These are phyloP conservation scores for Agrotis ipsilon DNA, from an alignment of 2,888 invertebrate genomes.

Conservation along the genomic window DNA sequence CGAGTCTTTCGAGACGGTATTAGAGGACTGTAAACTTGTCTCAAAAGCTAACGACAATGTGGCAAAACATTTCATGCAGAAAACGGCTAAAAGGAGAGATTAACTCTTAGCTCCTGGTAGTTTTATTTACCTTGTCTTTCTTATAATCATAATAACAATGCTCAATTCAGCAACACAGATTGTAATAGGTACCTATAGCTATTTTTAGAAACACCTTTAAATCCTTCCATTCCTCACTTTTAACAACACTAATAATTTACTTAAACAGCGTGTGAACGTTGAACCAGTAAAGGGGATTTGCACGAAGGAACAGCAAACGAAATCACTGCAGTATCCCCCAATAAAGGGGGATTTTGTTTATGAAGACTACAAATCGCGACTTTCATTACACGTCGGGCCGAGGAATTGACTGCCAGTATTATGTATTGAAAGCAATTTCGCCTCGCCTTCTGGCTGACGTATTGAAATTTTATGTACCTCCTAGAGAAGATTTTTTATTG, in stretches of 20 bases:
- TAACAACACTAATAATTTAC: slow-evolving; percentile 61
- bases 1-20: not conserved
- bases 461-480: slow-evolving; percentile 53
- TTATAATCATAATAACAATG: slow-evolving; percentile 3
- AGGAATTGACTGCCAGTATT: slow-evolving; percentile 84
- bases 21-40: not conserved
- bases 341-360: slow-evolving; percentile 89
- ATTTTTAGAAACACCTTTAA: slow-evolving; percentile 29
- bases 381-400: slow-evolving; percentile 79
- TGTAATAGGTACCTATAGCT: not conserved
- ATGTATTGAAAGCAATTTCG: slow-evolving; percentile 86
- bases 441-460: slow-evolving; percentile 66
- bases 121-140: not conserved
- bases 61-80: not conserved
- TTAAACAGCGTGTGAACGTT: slow-evolving; percentile 60
- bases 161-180: not conserved
- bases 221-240: slow-evolving; percentile 42
- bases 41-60: no score
- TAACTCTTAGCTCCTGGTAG: not conserved
- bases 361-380: slow-evolving; percentile 87
- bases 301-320: slow-evolving; percentile 74
- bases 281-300: slow-evolving; percentile 60
- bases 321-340: slow-evolving; percentile 82
- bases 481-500: slow-evolving; percentile 47
- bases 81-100: not conserved